Evolutionary conservation across 2,797 vertebrate genomes (phyloP), one percentile per base, ranked within the genome.

Genomic region (Acomys russatus): DNA sequence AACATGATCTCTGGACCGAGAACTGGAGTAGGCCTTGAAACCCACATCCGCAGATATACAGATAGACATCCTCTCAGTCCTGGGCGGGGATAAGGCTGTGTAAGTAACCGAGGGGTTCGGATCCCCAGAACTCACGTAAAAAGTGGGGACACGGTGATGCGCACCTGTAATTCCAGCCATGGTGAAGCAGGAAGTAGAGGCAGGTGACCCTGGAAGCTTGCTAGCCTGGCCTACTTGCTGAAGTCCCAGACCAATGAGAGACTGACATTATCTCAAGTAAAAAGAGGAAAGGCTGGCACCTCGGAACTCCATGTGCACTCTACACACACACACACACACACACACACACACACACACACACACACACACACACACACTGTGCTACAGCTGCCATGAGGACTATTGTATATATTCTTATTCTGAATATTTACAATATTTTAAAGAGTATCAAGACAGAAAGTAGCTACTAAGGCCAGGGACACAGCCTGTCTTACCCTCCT

Each of bases 41-140:
- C n/a, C 59, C 38, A 0, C 4, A 17, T 59, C 54, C 68, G 61
- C 33, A 28, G 17, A 1, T 10, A 2, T 1, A n/a, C 4, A 2
- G 15, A 30, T 74, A 49, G 64, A 70, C 33, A 14, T 14, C 30
- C 51, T 86, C 1, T 9, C 22, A 22, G 78, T 28, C 80, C 56
- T 18, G 23, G 23, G 25, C 73, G 4, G 20, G 20, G 11, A n/a
- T 71, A 35, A 71, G 6, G 14, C 49, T 87, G 68, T 73, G 70
- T 35, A 59, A 30, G 14, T 38, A 33, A 38, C 23, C 20, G 68
- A 73, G 44, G 11, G 14, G 68, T 59, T 88, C n/a, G 73, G n/a
- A 20, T 73, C 54, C 68, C 23, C 23, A 59, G n/a, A 59, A 30
- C 68, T 59, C 54, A 17, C 3, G 22, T 5, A 51, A 71, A 51